Conservation (phyloP, 1,140 invertebrate genomes). For the Philotrypesis tridentata region DNA sequence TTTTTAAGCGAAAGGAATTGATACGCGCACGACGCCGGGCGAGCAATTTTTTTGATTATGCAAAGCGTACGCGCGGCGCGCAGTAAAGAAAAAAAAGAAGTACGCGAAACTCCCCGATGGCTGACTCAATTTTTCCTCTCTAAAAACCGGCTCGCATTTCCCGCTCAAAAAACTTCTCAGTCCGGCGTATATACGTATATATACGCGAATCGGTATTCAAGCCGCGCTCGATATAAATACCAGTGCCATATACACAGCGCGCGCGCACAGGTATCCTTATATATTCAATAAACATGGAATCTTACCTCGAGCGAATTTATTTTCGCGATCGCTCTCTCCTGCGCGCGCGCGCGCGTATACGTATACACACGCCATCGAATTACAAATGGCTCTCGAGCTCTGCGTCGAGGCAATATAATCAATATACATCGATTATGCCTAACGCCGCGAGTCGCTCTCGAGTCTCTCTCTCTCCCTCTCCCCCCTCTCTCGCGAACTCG, state of each 20-base stretch:
- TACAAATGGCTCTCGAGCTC: conserved; percentile 37
- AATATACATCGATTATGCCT: conserved; percentile 43
- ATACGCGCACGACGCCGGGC: no score
- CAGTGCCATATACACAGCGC: not conserved
- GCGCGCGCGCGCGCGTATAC: no score
- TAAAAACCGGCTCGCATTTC: not conserved
- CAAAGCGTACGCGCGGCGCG: not conserved
- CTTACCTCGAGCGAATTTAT: conserved; percentile 23
- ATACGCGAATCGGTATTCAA: not conserved
- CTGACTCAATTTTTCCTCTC: not conserved
- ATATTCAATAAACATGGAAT: not conserved
- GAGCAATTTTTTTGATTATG: no score
- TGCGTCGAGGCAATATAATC: conserved; percentile 27
- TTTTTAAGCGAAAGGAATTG: no score
- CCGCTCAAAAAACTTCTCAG: not conserved
- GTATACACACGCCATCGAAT: conserved; percentile 28
- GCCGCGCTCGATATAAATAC: not conserved
- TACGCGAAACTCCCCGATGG: not conserved
- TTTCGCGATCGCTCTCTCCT: not conserved
- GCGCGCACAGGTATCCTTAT: not conserved
- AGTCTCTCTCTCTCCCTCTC: not conserved
- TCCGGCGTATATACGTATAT: no score
- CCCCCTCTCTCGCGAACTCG: not conserved
- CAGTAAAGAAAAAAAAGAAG: not conserved
- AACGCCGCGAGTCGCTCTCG: conserved; percentile 5